Conservation (phyloP, 2,113 vertebrate genomes). For the Ptychochromis oligacanthus region DNA sequence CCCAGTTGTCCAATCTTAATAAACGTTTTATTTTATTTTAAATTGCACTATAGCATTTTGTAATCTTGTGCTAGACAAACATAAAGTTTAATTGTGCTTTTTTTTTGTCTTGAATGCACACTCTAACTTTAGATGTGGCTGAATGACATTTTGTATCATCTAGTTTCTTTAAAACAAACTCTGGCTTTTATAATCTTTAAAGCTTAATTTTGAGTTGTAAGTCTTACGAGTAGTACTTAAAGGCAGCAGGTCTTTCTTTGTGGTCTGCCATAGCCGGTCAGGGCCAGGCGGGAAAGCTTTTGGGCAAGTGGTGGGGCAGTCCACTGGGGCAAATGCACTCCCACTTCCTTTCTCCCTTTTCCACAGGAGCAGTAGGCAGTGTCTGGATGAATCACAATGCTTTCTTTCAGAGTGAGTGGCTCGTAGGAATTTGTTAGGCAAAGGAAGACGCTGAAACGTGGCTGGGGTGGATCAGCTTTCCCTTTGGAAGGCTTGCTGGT, state of each 20-base stretch:
- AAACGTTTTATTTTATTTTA: background rate
- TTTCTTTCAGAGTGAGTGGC: slow-evolving; percentile 75
- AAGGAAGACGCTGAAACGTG: slow-evolving; percentile 67
- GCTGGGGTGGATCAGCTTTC: slow-evolving; percentile 64
- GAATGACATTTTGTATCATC: background rate
- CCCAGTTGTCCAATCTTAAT: background rate
- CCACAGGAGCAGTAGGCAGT: slow-evolving; percentile 50
- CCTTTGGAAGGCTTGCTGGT: slow-evolving; percentile 31
- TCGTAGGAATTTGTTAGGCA: slow-evolving; percentile 73
- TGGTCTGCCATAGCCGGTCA: slow-evolving; percentile 20
- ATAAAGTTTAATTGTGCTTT: too few species aligned
- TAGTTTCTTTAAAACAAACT: background rate
- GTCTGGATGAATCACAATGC: slow-evolving; percentile 74
- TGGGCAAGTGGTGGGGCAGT: slow-evolving; percentile 24
- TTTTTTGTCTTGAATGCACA: background rate
- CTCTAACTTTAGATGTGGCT: background rate
- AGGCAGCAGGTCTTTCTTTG: slow-evolving; percentile 31
- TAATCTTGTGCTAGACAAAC: too few species aligned
- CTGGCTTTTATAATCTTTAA: background rate
- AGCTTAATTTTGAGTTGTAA: background rate
- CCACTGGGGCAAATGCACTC: slow-evolving; percentile 29
- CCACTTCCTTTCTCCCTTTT: slow-evolving; percentile 53
- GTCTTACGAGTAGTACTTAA: slow-evolving; percentile 16
- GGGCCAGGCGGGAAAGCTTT: slow-evolving; percentile 59
- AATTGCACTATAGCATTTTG: background rate